These are phyloP conservation scores for Sphenodon punctatus DNA, from an alignment of 2,797 vertebrate genomes.

Conservation along the genomic window DNA sequence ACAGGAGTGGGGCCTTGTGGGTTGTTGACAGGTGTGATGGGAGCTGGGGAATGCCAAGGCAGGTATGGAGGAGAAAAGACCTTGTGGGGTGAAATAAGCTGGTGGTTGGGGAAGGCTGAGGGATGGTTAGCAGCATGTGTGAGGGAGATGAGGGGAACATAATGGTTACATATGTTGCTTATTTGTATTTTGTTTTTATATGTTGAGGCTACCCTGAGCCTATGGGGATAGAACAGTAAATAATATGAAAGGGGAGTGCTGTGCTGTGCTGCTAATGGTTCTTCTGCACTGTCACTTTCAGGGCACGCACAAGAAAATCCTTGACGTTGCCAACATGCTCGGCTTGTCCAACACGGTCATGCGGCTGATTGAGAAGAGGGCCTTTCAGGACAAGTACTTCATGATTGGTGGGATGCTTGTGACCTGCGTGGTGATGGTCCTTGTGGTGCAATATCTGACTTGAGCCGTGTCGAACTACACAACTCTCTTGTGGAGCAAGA, in stretches of 20 bases:
- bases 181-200: too few relatives aligned
- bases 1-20: too few relatives aligned
- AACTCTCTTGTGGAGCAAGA: background rate
- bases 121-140: too few relatives aligned
- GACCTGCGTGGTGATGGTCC: conserved; percentile 92
- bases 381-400: conserved; percentile 95
- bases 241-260: background rate
- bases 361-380: conserved; percentile 94
- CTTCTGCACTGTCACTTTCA: conserved; percentile 53
- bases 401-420: conserved; percentile 96
- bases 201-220: too few relatives aligned
- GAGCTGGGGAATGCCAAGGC: too few relatives aligned
- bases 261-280: background rate
- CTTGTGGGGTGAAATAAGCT: too few relatives aligned
- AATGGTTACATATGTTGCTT: too few relatives aligned
- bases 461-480: conserved; percentile 71
- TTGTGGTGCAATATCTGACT: conserved; percentile 91
- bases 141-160: too few relatives aligned
- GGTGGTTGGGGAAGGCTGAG: too few relatives aligned
- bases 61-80: too few relatives aligned
- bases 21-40: too few relatives aligned
- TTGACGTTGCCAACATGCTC: conserved; percentile 96
- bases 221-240: too few relatives aligned
- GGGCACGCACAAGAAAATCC: conserved; percentile 97
- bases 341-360: conserved; percentile 98